Percentiles rank a stretch among this genome's conserved stretches.
These are phyloP conservation scores for Girardinus metallicus DNA, from an alignment of 2,797 vertebrate genomes.

Conservation along the genomic window DNA sequence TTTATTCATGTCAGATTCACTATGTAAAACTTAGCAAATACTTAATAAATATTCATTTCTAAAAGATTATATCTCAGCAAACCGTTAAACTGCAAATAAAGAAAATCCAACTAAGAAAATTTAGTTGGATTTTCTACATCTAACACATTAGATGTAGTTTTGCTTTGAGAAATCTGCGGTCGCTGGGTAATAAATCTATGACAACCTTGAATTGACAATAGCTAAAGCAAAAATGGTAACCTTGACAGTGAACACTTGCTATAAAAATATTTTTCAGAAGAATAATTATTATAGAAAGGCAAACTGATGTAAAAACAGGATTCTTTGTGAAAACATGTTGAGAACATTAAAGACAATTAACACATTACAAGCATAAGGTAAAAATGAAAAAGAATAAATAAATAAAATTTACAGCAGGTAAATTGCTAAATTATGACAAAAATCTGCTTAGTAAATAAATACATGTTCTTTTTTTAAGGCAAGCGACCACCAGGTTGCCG, in stretches of 20 bases:
- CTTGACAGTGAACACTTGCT: background rate
- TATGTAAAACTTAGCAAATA: background rate
- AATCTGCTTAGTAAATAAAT: background rate
- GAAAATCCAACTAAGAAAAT: background rate
- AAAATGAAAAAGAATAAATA: background rate
- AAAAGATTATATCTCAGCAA: too few species aligned
- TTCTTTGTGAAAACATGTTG: background rate
- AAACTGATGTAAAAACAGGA: background rate
- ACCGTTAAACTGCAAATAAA: background rate
- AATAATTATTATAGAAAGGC: background rate
- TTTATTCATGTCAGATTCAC: background rate
- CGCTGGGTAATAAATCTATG: background rate
- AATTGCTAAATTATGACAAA: background rate
- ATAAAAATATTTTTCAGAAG: background rate
- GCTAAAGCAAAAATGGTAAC: background rate
- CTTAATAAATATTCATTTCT: background rate
- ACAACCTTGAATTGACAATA: background rate
- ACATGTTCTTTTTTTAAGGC: conserved; percentile 30
- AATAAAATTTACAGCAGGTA: background rate
- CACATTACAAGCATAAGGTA: background rate
- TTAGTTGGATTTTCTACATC: too few species aligned
- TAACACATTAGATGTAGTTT: background rate
- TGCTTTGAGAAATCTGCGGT: background rate
- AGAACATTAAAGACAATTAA: background rate
- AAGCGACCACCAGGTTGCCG: conserved; percentile 69